Evolutionary conservation across 1,140 invertebrate species (phyloP).

Genomic region (Colletes latitarsis): DNA sequence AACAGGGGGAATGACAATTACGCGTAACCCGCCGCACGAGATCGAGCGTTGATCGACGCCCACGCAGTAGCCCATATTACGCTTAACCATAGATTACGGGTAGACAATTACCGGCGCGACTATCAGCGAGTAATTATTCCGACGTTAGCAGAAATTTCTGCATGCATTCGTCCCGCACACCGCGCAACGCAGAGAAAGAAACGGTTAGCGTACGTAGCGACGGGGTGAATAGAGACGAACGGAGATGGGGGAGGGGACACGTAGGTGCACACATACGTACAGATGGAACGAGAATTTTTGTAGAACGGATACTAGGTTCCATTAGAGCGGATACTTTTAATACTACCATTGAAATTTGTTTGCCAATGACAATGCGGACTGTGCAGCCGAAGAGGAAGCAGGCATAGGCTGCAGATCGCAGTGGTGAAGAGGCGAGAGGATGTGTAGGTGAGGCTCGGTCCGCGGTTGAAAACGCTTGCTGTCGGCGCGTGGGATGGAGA

Average conservation of each 20-base stretch:
- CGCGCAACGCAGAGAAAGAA: constrained; percentile 35
- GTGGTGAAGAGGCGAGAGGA: constrained; percentile 44
- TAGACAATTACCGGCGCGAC: constrained; percentile 42
- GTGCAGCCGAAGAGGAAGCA: constrained; percentile 47
- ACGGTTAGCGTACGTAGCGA: constrained; percentile 14
- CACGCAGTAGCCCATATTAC: constrained; percentile 12
- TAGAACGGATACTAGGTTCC: constrained; percentile 69
- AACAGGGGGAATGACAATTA: constrained; percentile 1
- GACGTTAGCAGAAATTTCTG: constrained; percentile 49
- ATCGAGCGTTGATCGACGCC: constrained; percentile 3
- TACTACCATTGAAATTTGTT: constrained; percentile 78
- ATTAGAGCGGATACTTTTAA: constrained; percentile 77
- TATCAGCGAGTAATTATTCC: constrained; percentile 45
- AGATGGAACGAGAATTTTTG: constrained; percentile 59
- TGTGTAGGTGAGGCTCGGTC: constrained; percentile 52
- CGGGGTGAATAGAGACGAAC: neutral
- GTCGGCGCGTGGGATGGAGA: neutral
- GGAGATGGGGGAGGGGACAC: neutral
- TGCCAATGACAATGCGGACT: constrained; percentile 77
- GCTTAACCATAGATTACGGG: constrained; percentile 42
- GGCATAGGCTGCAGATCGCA: constrained; percentile 20
- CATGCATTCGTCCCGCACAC: constrained; percentile 5
- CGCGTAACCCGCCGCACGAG: neutral
- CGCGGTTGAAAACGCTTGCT: constrained; percentile 47
- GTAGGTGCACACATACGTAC: neutral